phyloP scores from a whole-genome alignment of 1,140 invertebrate species.

The Homarus americanus region DNA sequence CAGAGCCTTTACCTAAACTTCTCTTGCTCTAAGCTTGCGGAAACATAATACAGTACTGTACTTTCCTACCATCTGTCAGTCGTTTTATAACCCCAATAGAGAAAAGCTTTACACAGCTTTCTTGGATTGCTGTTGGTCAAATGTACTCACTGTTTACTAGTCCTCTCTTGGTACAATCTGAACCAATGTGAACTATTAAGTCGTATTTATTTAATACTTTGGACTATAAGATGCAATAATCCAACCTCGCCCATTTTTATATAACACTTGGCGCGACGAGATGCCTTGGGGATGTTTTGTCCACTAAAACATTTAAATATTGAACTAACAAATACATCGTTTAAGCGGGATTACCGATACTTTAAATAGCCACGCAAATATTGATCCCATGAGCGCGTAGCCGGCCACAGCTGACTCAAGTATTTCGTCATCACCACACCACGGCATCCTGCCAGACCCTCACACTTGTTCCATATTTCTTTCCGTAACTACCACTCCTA shows the following conservation, averaged over 20 bases:
- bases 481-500: background rate
- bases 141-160: too few species aligned
- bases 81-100: too few species aligned
- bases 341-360: background rate
- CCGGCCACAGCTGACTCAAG: background rate
- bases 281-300: background rate
- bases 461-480: background rate
- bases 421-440: conserved; percentile 24
- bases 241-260: background rate
- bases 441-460: background rate
- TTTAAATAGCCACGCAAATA: background rate
- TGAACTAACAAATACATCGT: background rate
- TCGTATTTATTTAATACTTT: too few species aligned
- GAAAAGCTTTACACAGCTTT: too few species aligned
- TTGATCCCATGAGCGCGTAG: background rate
- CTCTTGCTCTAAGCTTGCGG: too few species aligned
- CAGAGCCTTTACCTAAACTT: too few species aligned
- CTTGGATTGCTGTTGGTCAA: too few species aligned
- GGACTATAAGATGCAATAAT: too few species aligned
- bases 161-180: too few species aligned
- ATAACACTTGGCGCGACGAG: background rate
- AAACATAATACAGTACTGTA: too few species aligned
- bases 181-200: too few species aligned
- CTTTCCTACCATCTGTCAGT: too few species aligned
- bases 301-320: background rate